Conservation (phyloP, 2,888 invertebrate species). For the Bursaphelenchus okinawaensis region DNA sequence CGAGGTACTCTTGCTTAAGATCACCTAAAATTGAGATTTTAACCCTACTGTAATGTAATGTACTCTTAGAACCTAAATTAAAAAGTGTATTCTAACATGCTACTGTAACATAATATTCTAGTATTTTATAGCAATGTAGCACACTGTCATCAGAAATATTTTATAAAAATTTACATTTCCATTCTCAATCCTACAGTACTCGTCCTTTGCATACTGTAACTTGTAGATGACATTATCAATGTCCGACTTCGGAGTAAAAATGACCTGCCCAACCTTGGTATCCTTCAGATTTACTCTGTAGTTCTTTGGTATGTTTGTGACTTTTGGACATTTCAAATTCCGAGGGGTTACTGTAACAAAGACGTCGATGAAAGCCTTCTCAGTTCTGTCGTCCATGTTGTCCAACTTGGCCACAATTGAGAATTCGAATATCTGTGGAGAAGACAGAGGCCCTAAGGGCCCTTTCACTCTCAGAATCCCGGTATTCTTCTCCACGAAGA, state of each 20-base stretch:
- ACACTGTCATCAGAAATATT: too few species aligned
- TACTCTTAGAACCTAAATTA: too few species aligned
- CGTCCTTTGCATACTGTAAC: conserved; percentile 9
- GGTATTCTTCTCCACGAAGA: conserved; percentile 23
- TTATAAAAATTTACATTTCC: background rate
- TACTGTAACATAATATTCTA: too few species aligned
- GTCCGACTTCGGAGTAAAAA: background rate
- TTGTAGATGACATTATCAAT: conserved; percentile 23
- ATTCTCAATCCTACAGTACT: background rate
- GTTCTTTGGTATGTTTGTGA: conserved; percentile 31
- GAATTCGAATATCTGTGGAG: conserved; percentile 14
- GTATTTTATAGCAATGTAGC: too few species aligned
- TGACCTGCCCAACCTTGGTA: conserved; percentile 2
- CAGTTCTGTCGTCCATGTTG: conserved; percentile 18
- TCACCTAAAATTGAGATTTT: too few species aligned
- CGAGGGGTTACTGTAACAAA: conserved; percentile 70
- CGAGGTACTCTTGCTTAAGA: background rate
- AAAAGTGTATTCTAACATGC: too few species aligned
- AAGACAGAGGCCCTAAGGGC: background rate
- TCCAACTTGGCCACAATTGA: conserved; percentile 22
- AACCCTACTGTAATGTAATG: too few species aligned
- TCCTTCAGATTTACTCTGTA: conserved; percentile 42
- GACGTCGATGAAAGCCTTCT: conserved; percentile 65
- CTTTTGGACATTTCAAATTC: conserved; percentile 59
- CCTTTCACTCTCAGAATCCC: conserved; percentile 24